Base-by-base conservation (phyloP, 2,888 invertebrate genomes). In the Tachina fera region DNA sequence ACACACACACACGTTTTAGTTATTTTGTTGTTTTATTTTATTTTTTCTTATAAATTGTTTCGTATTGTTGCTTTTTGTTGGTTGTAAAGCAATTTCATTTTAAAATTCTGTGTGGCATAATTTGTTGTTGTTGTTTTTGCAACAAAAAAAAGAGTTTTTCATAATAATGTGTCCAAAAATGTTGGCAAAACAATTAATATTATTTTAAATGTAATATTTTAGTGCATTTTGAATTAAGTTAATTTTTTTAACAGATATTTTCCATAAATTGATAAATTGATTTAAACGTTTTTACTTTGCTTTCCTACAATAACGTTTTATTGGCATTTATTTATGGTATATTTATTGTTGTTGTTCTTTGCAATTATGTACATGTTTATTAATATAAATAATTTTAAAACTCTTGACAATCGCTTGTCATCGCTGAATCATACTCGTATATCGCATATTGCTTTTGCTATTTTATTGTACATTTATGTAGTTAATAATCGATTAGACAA, bases 151-250 rank as follows among this genome's bases (percentile, higher is more conserved):
- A 3, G 3, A 22, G 22, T 72, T 79, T 83, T 83, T 80, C 87
- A 83, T 83, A 85, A 80, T 77, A 82, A 79, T 71, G 71, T 82
- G 86, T 84, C 87, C 49, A 83, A 84, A 87, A 86, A 43, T 86
- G 68, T 75, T 74, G 81, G 39, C 31, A 58, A 78, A 67, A 81
- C 78, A 82, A 87, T 86, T 86, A 84, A 86, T 86, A 72, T 83
- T 61, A 53, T 71, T 79, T 84, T 65, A 79, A 70, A 67, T 74
- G 65, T 53, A 47, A 72, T 76, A 72, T 51, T 80, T 83, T 61
- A 53, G 63, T 75, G 31, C n/a, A 53, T 43, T 76, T 65, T 45
- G 8, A 67, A 51, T 56, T 56, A 43, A 13, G 19, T 65, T 58
- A 14, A 11, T 51, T 16, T 60, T 51, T 51, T 39, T 61, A 13